Evolutionary conservation across 1,140 invertebrate species (phyloP).

Genomic region (Samia ricini): DNA sequence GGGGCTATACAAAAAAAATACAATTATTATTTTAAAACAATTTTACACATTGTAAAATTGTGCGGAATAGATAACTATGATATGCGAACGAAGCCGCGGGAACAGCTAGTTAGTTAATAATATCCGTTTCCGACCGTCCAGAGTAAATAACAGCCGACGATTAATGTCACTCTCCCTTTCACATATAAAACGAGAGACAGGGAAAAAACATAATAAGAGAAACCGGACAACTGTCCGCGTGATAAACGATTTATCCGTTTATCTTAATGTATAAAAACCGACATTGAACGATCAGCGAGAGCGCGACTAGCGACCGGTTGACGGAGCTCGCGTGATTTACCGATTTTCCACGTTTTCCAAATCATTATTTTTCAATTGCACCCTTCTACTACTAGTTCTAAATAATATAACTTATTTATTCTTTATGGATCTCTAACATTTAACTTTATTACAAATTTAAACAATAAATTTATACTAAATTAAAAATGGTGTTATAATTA

Average conservation of each 20-base stretch:
- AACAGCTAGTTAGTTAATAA: background rate
- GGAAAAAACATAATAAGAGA: background rate
- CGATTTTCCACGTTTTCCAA: constrained; percentile 41
- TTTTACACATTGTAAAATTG: no score
- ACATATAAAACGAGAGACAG: background rate
- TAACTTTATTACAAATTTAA: no score
- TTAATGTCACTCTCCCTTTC: background rate
- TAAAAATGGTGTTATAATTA: no score
- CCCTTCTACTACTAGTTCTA: constrained; percentile 14
- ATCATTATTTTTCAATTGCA: constrained; percentile 36
- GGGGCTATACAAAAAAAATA: no score
- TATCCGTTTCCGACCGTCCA: background rate
- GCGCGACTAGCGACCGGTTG: constrained; percentile 27
- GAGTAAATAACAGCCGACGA: background rate
- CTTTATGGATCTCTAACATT: no score
- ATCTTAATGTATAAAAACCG: constrained; percentile 14
- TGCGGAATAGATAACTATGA: no score
- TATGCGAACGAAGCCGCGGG: no score
- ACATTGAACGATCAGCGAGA: constrained; percentile 29
- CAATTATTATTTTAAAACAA: no score
- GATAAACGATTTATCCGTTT: constrained; percentile 1
- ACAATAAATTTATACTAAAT: no score
- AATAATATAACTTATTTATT: no score
- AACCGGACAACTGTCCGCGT: background rate
- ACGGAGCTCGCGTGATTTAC: constrained; percentile 15